Conservation (phyloP, 2,113 vertebrate genomes). For the Hippoglossus stenolepis region DNA sequence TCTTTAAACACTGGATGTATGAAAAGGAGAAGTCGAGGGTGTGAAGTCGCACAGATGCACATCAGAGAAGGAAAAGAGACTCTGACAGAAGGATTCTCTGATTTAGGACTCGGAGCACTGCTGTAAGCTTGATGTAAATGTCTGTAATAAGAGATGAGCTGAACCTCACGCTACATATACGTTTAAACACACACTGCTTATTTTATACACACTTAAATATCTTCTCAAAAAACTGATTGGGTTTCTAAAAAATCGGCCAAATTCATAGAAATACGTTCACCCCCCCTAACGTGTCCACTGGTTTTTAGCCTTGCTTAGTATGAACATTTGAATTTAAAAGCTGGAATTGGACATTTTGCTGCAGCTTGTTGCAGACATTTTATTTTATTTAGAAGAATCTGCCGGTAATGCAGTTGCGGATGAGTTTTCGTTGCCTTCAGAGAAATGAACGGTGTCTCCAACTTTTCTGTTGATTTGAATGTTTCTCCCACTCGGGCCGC, state of each 20-base stretch:
- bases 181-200: not conserved
- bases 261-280: not conserved
- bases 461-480: no score
- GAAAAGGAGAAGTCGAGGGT: not conserved
- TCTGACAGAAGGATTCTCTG: not conserved
- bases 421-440: no score
- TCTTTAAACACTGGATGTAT: conserved; percentile 68
- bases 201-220: not conserved
- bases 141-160: not conserved
- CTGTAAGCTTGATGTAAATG: conserved; percentile 21
- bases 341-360: no score
- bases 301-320: not conserved
- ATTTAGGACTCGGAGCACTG: conserved; percentile 36
- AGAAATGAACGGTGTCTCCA: no score
- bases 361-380: no score
- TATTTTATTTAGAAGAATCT: no score
- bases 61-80: not conserved
- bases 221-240: not conserved
- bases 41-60: not conserved
- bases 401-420: no score
- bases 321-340: no score
- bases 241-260: no score
- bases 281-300: no score
- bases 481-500: no score
- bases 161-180: not conserved